phyloP scores from a whole-genome alignment of 1,140 invertebrate species.

The Macrobrachium rosenbergii region DNA sequence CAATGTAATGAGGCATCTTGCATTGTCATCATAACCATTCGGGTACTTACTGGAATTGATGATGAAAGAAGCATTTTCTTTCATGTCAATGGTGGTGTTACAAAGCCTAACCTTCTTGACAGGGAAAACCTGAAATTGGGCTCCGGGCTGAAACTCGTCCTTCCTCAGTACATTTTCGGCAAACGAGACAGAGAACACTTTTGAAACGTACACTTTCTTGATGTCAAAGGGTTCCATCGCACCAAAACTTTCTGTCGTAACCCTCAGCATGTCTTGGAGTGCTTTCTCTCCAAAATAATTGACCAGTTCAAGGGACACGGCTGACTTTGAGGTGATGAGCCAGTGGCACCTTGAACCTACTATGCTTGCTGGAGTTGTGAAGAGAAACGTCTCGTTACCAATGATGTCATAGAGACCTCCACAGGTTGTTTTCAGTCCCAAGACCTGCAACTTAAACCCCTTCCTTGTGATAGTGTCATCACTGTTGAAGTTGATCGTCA shows the following conservation, averaged over 20 bases:
- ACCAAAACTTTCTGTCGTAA: not conserved
- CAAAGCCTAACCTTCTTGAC: not conserved
- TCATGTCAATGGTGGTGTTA: not conserved
- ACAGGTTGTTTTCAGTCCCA: not conserved
- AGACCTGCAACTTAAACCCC: not conserved
- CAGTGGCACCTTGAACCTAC: not conserved
- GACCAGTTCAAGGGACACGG: not conserved
- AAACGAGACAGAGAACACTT: not conserved
- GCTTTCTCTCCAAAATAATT: not conserved
- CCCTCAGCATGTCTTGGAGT: not conserved
- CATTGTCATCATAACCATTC: not conserved
- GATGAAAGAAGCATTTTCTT: not conserved
- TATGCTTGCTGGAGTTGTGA: not conserved
- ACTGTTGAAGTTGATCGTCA: not conserved
- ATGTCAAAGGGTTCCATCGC: not conserved
- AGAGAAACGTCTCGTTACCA: not conserved
- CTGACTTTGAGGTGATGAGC: not conserved
- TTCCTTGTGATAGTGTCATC: not conserved
- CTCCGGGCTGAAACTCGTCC: not conserved
- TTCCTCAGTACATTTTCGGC: not conserved
- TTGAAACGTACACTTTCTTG: not conserved
- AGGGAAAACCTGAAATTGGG: conserved; percentile 1
- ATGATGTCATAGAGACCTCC: not conserved
- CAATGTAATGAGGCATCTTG: not conserved
- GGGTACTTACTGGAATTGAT: not conserved